phyloP scores from a whole-genome alignment of 2,113 vertebrate genomes.

The Odontophorus gujanensis region DNA sequence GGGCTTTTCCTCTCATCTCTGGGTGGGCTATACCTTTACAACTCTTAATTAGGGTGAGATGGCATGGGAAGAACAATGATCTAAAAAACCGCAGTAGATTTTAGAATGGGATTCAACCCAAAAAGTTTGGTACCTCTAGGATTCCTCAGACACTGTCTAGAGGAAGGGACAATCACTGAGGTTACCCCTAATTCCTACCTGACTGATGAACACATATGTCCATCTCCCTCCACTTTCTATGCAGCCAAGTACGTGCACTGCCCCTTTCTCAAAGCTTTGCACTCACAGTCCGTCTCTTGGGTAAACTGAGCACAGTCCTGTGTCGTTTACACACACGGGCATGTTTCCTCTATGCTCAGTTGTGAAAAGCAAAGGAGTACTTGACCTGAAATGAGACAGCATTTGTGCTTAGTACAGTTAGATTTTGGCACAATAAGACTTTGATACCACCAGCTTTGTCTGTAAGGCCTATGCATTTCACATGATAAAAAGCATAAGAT shows the following conservation, averaged over 20 bases:
- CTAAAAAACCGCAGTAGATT: not conserved
- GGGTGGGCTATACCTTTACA: not conserved
- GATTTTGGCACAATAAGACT: not conserved
- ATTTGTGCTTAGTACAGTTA: not conserved
- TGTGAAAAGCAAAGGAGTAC: not conserved
- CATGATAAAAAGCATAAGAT: not conserved
- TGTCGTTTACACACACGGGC: not conserved
- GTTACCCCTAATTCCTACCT: not conserved
- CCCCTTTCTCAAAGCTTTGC: not conserved
- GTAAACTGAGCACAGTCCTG: not conserved
- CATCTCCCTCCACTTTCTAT: not conserved
- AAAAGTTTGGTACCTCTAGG: not conserved
- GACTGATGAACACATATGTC: rapidly evolving
- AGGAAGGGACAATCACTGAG: not conserved
- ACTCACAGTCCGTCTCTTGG: not conserved
- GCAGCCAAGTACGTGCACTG: rapidly evolving
- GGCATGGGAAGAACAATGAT: not conserved
- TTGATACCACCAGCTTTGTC: not conserved
- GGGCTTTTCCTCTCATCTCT: not conserved
- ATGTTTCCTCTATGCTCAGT: not conserved
- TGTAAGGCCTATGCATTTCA: not conserved
- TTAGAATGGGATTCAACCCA: not conserved
- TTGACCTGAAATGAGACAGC: not conserved
- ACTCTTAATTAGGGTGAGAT: not conserved
- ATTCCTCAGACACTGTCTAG: not conserved